Conservation (phyloP, 2,113 vertebrate species). For the Ciconia stormi region DNA sequence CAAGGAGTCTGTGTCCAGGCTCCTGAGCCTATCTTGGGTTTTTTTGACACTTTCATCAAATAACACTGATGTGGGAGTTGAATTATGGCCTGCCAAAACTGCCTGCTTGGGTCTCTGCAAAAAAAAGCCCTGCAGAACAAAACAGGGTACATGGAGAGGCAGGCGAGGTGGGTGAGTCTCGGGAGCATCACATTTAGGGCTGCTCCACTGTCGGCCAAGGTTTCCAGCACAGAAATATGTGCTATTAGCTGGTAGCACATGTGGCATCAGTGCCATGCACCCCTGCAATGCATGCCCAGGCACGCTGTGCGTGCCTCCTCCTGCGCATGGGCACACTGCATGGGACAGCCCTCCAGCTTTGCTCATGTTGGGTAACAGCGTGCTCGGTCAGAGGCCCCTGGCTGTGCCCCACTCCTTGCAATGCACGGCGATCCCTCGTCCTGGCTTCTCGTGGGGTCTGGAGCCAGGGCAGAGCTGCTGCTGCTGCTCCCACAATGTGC, state of each 20-base stretch:
- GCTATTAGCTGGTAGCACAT: not conserved
- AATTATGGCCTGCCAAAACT: not conserved
- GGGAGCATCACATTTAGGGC: not conserved
- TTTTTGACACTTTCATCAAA: not conserved
- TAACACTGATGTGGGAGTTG: not conserved
- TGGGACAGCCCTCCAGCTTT: not conserved
- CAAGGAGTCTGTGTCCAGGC: not conserved
- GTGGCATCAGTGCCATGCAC: too few species aligned
- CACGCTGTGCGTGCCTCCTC: not conserved
- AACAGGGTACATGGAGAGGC: not conserved
- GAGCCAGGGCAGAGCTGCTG: not conserved
- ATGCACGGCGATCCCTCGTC: not conserved
- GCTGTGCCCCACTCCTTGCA: not conserved
- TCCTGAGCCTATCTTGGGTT: not conserved
- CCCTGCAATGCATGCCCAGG: not conserved
- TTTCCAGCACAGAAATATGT: not conserved
- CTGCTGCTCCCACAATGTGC: not conserved
- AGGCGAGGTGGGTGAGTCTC: not conserved
- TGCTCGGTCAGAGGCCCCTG: not conserved
- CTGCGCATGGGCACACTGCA: fast-evolving
- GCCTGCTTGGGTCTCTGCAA: fast-evolving
- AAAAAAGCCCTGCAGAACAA: not conserved
- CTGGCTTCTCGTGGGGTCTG: not conserved
- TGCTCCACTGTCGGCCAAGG: not conserved
- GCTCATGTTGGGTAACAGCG: fast-evolving